Evolutionary conservation across 2,797 vertebrate species (phyloP), one percentile per base, ranked within the genome.

Genomic region (Limosa lapponica): DNA sequence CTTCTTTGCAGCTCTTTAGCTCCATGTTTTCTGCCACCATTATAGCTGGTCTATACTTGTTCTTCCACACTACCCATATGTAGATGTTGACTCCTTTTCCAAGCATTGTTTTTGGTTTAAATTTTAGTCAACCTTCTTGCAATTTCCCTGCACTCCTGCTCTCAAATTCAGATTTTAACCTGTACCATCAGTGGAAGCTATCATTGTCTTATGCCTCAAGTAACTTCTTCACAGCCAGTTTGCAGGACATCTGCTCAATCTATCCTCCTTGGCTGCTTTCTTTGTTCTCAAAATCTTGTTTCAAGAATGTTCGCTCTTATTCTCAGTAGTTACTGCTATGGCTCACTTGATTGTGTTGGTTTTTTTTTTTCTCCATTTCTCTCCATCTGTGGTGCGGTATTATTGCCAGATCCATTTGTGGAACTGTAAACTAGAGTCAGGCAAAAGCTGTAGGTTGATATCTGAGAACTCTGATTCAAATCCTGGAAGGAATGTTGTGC

Each of bases 351-450:
- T 4, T 28, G 18, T 32, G 46, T 48, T 48, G 20, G 5, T 11
- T 3, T 49, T 24, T 48, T 24, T 48, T 58, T n/a, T 19, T 6
- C 39, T 62, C 10, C 1, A 2, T 78, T 82, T 84, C 27, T 70
- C 0, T 0, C 24, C 13, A 9, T 67, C 25, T 61, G 1, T 73
- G 37, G 6, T 59, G 13, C 1, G 4, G 8, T 32, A 6, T 48
- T 74, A 65, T 43, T 82, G 52, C 17, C 28, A 44, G 32, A 80
- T 77, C 20, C 20, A 37, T 52, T 72, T 86, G 37, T 37, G 28
- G n/a, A 82, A 8, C 22, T 44, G 51, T 61, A 61, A 72, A 72
- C 8, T 48, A 37, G 19, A 59, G 44, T 79, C 10, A 16, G 10
- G 10, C 4, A 74, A 52, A 49, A 57, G 11, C n/a, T 87, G 16